Conservation (phyloP, 2,113 vertebrate genomes). For the Eubucco bourcierii region DNA sequence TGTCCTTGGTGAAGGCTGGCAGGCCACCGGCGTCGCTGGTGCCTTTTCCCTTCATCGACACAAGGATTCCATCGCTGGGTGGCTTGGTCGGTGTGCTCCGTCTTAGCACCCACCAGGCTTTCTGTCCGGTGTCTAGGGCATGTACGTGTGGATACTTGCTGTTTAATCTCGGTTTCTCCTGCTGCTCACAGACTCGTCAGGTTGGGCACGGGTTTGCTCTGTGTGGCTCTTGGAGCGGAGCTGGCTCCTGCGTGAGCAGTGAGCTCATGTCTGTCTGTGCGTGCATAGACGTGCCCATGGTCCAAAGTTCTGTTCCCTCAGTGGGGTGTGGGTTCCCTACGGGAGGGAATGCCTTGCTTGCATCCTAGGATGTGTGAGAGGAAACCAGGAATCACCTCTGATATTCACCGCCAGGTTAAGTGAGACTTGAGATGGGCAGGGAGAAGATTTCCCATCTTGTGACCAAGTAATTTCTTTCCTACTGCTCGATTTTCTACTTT, state of each 20-base stretch:
- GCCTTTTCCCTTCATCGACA: neutral
- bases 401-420: neutral
- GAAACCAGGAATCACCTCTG: neutral
- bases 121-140: fast-evolving
- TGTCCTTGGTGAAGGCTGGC: neutral
- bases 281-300: neutral
- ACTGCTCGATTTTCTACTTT: neutral
- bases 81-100: fast-evolving
- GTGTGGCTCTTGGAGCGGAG: neutral
- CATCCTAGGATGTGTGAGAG: fast-evolving
- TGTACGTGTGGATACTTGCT: neutral
- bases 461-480: neutral
- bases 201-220: neutral
- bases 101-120: neutral
- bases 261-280: slow-evolving; percentile 41
- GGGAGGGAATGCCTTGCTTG: neutral
- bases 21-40: neutral
- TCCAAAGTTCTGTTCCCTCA: slow-evolving; percentile 1
- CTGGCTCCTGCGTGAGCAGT: slow-evolving; percentile 23
- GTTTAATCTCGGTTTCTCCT: neutral
- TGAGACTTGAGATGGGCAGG: neutral
- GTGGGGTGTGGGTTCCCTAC: neutral
- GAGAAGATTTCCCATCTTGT: neutral
- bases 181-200: neutral
- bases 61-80: fast-evolving